These are phyloP conservation scores for Entomobrya multifasciata DNA, from an alignment of 2,888 invertebrate species.

Conservation along the genomic window DNA sequence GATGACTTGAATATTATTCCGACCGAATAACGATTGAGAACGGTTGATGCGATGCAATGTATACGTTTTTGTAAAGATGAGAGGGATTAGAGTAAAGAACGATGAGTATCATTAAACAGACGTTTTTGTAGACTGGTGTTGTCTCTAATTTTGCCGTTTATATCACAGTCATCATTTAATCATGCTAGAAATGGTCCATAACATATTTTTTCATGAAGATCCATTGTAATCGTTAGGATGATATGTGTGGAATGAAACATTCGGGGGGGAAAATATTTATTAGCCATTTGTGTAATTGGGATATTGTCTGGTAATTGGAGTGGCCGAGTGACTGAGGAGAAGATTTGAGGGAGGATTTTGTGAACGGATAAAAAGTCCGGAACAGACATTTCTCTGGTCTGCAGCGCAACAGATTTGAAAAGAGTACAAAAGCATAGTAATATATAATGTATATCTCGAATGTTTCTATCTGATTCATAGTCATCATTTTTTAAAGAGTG, in stretches of 20 bases:
- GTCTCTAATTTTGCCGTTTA: not conserved
- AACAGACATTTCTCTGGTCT: slow-evolving; percentile 72
- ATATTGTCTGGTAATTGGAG: slow-evolving; percentile 72
- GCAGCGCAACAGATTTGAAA: no score
- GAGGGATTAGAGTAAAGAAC: slow-evolving; percentile 27
- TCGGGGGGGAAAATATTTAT: slow-evolving; percentile 68
- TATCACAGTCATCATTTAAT: slow-evolving; percentile 39
- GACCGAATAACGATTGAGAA: slow-evolving; percentile 21
- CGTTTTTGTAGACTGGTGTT: not conserved
- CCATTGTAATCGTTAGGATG: slow-evolving; percentile 56
- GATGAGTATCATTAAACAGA: slow-evolving; percentile 38
- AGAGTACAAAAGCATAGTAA: no score
- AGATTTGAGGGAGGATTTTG: slow-evolving; percentile 47
- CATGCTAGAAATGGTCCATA: not conserved
- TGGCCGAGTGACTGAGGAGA: slow-evolving; percentile 46
- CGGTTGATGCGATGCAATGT: not conserved
- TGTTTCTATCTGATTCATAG: no score
- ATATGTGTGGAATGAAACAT: slow-evolving; percentile 37
- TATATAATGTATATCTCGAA: no score
- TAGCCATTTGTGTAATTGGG: slow-evolving; percentile 69
- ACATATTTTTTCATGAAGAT: not conserved
- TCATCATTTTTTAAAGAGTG: no score
- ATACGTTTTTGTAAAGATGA: not conserved
- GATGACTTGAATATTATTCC: slow-evolving; percentile 37
- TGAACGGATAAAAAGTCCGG: slow-evolving; percentile 73